Percentiles rank a stretch among this genome's conserved stretches.
Evolutionary conservation across 2,113 vertebrate genomes (phyloP).

Genomic region (Syngnathoides biaculeatus): DNA sequence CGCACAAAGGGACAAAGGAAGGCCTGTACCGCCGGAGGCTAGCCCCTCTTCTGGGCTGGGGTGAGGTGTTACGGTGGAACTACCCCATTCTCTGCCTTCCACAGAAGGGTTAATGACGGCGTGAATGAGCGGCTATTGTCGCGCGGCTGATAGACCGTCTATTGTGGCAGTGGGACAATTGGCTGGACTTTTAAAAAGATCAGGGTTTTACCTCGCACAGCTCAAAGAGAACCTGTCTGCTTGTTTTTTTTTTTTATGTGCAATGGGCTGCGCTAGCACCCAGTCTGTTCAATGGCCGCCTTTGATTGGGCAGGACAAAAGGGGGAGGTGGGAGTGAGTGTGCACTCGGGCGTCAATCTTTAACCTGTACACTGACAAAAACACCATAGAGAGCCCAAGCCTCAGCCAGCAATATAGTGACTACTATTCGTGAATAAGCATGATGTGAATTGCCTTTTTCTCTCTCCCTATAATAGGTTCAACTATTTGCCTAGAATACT

Average conservation of each 20-base stretch:
- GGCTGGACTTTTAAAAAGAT: constrained; percentile 50
- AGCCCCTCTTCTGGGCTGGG: constrained; percentile 44
- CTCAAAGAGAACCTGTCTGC: constrained; percentile 46
- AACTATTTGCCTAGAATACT: too few relatives aligned
- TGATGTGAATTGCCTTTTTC: too few relatives aligned
- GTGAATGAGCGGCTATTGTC: constrained; percentile 64
- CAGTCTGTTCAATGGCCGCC: constrained; percentile 55
- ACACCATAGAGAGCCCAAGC: constrained; percentile 47
- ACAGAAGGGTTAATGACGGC: constrained; percentile 63
- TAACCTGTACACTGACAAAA: constrained; percentile 53
- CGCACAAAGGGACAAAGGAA: constrained; percentile 67
- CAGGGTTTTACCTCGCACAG: constrained; percentile 46
- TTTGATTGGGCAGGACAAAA: constrained; percentile 62
- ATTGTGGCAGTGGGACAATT: constrained; percentile 58
- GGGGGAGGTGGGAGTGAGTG: constrained; percentile 56
- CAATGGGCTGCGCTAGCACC: constrained; percentile 66
- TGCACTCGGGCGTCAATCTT: constrained; percentile 54
- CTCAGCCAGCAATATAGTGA: constrained; percentile 10
- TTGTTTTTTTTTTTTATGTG: constrained; percentile 60
- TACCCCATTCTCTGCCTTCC: constrained; percentile 61
- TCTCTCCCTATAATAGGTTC: too few relatives aligned
- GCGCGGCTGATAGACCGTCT: constrained; percentile 48
- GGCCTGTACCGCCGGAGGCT: constrained; percentile 51
- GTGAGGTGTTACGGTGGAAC: constrained; percentile 61
- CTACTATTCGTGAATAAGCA: too few relatives aligned